Evolutionary conservation across 2,797 vertebrate genomes (phyloP), one percentile per base, ranked within the genome.

Genomic region (Thunnus albacares): DNA sequence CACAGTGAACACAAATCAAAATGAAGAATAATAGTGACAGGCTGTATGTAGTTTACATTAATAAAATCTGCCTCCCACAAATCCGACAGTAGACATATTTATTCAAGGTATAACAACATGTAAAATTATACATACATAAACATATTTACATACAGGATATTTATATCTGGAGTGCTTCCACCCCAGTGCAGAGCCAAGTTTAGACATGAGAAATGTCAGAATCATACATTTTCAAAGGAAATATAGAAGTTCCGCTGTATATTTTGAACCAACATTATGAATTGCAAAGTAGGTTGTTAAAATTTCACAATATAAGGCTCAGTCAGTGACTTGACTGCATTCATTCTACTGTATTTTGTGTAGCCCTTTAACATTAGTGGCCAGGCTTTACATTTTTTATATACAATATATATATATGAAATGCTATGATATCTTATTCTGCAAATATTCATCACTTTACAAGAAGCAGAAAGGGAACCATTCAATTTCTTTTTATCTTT

Each of bases 141-240:
- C 57, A 75, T 28, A 70, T 69, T 45, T 59, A 47, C 22, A 59
- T 59, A 18, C 28, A 33, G 8, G 51, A 12, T 79, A 63, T 74
- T 72, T 1, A 18, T 43, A 60, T 63, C 6, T 1, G 12, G 24
- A 13, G 38, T 3, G 15, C 49, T 63, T 47, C 69, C 7, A 56
- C 35, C 20, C 7, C 5, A 56, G 22, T 26, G 45, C 53, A 55
- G 61, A 71, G 49, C n/a, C 17, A 53, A 47, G 56, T 82, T 75
- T 79, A 56, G 24, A 65, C 11, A 8, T 6, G 45, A 17, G 47
- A 70, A 70, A 81, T 65, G 65, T 82, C 60, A 78, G 26, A 73
- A n/a, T 76, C 62, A 81, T 47, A 56, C 9, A 75, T 74, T 81
- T 60, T 55, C 52, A 73, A 68, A 77, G 38, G 28, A 77, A 47